Percentiles rank a stretch among this genome's conserved stretches.
These are phyloP conservation scores for Microcebus lehilahytsara DNA, from an alignment of 2,113 vertebrate genomes.

Conservation along the genomic window DNA sequence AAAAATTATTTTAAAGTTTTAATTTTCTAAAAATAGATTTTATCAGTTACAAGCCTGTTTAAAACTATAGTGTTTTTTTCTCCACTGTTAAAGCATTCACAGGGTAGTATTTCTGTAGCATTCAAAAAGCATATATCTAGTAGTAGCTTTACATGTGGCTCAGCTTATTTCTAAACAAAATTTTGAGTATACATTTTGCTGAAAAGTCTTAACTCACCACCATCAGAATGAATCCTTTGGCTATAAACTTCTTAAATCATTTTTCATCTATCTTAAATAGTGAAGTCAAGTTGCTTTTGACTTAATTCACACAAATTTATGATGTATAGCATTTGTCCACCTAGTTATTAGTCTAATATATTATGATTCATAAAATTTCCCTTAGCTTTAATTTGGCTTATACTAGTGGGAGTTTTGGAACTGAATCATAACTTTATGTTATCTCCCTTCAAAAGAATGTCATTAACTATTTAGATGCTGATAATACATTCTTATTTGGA, in stretches of 20 bases:
- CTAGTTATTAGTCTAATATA: conserved; percentile 48
- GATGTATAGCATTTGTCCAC: conserved; percentile 55
- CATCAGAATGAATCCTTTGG: conserved; percentile 50
- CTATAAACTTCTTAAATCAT: conserved; percentile 66
- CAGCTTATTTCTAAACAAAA: conserved; percentile 62
- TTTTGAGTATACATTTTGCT: conserved; percentile 56
- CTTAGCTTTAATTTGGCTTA: conserved; percentile 52
- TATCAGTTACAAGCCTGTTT: conserved; percentile 76
- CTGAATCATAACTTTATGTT: conserved; percentile 36
- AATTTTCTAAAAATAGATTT: conserved; percentile 57
- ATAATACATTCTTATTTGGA: conserved; percentile 53
- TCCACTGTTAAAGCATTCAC: conserved; percentile 56
- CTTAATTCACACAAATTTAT: conserved; percentile 62
- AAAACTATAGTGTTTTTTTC: conserved; percentile 66
- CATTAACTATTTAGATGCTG: neutral
- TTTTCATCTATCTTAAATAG: conserved; percentile 58
- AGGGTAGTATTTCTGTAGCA: conserved; percentile 51
- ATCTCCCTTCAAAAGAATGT: conserved; percentile 47
- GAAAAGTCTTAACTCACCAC: conserved; percentile 41
- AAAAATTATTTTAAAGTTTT: conserved; percentile 36
- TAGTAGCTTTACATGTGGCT: conserved; percentile 44
- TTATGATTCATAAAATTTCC: conserved; percentile 54
- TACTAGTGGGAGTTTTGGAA: conserved; percentile 51
- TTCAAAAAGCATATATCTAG: conserved; percentile 54
- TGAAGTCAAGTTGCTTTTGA: conserved; percentile 66